Base-by-base conservation (phyloP, 1,140 invertebrate genomes). In the Drosophila miranda region DNA sequence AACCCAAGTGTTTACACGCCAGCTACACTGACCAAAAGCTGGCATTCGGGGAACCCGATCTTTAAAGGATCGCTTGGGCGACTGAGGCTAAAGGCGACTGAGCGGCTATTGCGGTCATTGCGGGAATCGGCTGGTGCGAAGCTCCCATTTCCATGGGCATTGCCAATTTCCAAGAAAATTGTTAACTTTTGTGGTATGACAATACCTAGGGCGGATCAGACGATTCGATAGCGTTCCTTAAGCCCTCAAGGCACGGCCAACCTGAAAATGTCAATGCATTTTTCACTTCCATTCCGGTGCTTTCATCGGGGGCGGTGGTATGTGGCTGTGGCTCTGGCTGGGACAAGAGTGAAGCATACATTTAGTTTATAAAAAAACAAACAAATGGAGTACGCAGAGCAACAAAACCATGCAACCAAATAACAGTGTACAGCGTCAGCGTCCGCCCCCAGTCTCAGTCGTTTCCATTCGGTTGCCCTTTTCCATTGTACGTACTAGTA, bases 341-440 rank as follows among this genome's bases (percentile, higher is more conserved):
- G 51, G 23, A 28, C 19, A 26, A 43, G 23, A 66, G 34, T 51
- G n/a, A 26, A 45, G 16, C 45, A 68, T 51, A 51, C 63, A 58
- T 69, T 51, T 38, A 51, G 50, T 73, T 73, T 50, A 73, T 73
- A 63, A 72, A 73, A 63, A 73, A 63, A 44, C 58, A 56, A 73
- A 52, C 51, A 63, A 50, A 72, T 71, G 56, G 68, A 72, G 56
- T 73, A 46, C 51, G 69, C 51, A 62, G 43, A 57, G 57, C 55
- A 72, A 57, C 57, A 51, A 64, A 60, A 66, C 34, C 68, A 61
- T 42, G 69, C 55, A 72, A 42, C 51, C 74, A 77, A 83, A 83
- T 83, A 80, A 68, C 52, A 45, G 52, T 58, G 41, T 42, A 14
- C 49, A 19, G 28, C 16, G 21, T 23, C 49, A 19, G 28, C 23